phyloP scores from a whole-genome alignment of 2,797 vertebrate genomes.

The Antennarius maculatus region DNA sequence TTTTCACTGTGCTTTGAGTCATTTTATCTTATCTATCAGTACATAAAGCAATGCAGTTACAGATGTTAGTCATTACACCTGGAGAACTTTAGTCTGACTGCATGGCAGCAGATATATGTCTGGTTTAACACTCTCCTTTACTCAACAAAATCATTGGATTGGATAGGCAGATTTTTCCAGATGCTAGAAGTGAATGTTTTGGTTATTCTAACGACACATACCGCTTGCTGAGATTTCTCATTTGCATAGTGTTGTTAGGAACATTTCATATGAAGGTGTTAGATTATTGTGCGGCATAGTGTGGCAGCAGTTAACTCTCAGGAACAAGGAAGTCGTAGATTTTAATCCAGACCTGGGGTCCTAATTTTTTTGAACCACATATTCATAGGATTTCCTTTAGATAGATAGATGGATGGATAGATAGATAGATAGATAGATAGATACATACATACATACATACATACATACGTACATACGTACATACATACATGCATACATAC shows the following conservation, averaged over 20 bases:
- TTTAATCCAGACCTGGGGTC: too few relatives aligned
- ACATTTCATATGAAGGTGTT: slow-evolving; percentile 18
- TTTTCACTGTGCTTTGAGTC: neutral
- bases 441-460: too few relatives aligned
- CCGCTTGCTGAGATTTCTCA: slow-evolving; percentile 18
- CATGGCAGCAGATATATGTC: slow-evolving; percentile 45
- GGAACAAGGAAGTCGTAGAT: too few relatives aligned
- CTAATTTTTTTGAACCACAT: too few relatives aligned
- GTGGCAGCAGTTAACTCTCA: too few relatives aligned
- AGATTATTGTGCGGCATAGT: neutral
- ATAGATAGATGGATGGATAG: too few relatives aligned
- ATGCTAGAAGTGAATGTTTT: neutral
- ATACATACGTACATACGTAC: too few relatives aligned
- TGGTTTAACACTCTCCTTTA: neutral
- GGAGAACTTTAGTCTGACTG: slow-evolving; percentile 52
- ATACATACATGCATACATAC: too few relatives aligned
- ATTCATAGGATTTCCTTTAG: too few relatives aligned
- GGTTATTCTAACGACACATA: neutral
- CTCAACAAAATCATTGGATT: neutral
- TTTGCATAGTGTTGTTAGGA: slow-evolving; percentile 28
- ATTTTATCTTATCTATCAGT: slow-evolving; percentile 12
- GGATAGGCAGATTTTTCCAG: neutral
- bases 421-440: too few relatives aligned
- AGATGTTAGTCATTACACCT: slow-evolving; percentile 12
- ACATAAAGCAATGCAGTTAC: neutral